These are phyloP conservation scores for Loripinus fragilis DNA, from an alignment of 2,888 invertebrate genomes.

Conservation along the genomic window DNA sequence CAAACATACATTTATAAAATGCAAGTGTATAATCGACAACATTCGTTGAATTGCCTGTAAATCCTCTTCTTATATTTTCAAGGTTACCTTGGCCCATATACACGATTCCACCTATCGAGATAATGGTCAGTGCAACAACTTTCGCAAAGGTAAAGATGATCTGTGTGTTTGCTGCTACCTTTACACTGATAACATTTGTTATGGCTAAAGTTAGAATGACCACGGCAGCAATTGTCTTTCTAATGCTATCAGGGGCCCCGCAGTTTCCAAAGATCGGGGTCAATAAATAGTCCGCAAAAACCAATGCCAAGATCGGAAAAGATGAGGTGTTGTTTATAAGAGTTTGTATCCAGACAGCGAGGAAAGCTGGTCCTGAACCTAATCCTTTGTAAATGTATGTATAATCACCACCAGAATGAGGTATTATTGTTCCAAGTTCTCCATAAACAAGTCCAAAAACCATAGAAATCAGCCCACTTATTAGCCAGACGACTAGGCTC, in stretches of 20 bases:
- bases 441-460: conserved; percentile 43
- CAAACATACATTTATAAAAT: conserved; percentile 47
- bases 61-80: conserved; percentile 14
- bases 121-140: conserved; percentile 93
- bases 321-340: conserved; percentile 32
- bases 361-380: conserved; percentile 35
- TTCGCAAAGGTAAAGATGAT: conserved; percentile 97
- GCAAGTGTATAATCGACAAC: conserved; percentile 32
- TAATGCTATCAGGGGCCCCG: conserved; percentile 6
- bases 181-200: conserved; percentile 88
- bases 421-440: conserved; percentile 43
- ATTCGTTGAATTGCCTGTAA: conserved; percentile 27
- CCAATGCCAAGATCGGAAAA: conserved; percentile 37
- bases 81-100: conserved; percentile 91
- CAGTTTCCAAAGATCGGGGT: conserved; percentile 36
- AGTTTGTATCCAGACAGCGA: conserved; percentile 27
- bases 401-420: conserved; percentile 48
- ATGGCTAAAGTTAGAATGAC: conserved; percentile 35
- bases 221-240: conserved; percentile 30
- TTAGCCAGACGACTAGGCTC: conserved; percentile 41
- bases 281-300: conserved; percentile 47
- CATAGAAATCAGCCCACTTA: conserved; percentile 34
- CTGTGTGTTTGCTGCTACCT: conserved; percentile 95
- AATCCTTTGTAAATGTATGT: conserved; percentile 41
- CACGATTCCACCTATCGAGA: conserved; percentile 94